Evolutionary conservation across 1,140 invertebrate genomes (phyloP).

Genomic region (Brachionus paranguensis): DNA sequence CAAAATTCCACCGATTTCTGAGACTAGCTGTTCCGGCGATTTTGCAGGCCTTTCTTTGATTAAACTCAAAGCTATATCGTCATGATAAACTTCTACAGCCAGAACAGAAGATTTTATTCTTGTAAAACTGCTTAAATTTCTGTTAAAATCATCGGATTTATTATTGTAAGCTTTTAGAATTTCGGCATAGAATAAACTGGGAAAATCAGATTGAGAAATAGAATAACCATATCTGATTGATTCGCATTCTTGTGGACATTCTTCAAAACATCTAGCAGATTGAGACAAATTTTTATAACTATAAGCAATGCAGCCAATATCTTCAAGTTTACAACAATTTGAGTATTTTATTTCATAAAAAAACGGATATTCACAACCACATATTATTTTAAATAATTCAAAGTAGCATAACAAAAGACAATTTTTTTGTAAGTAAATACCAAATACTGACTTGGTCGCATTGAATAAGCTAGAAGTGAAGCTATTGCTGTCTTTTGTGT

Average conservation of each 20-base stretch:
- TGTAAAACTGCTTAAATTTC: no score
- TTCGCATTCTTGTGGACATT: constrained; percentile 17
- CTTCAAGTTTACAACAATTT: neutral
- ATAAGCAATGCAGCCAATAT: neutral
- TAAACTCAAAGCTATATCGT: neutral
- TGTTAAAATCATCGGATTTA: no score
- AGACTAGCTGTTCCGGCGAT: neutral
- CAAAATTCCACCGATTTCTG: neutral
- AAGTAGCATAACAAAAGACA: neutral
- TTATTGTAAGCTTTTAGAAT: no score
- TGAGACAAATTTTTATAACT: neutral
- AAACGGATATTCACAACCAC: neutral
- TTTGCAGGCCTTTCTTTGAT: neutral
- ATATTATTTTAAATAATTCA: neutral
- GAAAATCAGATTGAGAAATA: neutral
- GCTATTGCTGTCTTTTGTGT: neutral
- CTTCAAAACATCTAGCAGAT: neutral
- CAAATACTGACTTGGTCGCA: neutral
- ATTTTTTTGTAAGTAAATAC: neutral
- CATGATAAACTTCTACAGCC: neutral
- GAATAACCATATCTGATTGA: neutral
- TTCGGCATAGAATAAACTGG: neutral
- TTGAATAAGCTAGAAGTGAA: neutral
- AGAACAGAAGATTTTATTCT: neutral
- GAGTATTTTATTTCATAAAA: no score